Evolutionary conservation across 2,797 vertebrate genomes (phyloP).

Genomic region (Lacerta bilineata): DNA sequence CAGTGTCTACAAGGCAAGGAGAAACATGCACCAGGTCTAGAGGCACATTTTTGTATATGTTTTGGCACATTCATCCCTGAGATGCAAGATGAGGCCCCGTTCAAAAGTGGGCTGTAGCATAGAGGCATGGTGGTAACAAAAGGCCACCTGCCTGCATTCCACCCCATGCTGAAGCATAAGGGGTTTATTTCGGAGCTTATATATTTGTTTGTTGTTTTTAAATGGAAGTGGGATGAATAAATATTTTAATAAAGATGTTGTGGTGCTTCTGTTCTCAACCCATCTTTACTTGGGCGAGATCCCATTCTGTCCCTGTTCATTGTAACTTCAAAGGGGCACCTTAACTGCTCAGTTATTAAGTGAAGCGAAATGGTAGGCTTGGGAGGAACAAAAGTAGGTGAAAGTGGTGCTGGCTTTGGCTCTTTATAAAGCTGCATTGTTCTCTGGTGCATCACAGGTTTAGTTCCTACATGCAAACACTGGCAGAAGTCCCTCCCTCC

Average conservation of each 20-base stretch:
- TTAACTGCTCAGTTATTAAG: slow-evolving; percentile 40
- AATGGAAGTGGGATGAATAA: background rate
- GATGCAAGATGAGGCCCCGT: background rate
- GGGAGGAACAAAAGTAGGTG: slow-evolving; percentile 20
- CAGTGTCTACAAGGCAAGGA: background rate
- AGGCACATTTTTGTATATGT: background rate
- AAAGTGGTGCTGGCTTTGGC: slow-evolving; percentile 15
- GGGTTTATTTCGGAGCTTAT: background rate
- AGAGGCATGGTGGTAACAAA: background rate
- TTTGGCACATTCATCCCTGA: background rate
- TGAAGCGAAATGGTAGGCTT: slow-evolving; percentile 35
- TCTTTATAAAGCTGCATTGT: slow-evolving; percentile 53
- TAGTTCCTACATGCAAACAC: slow-evolving; percentile 37
- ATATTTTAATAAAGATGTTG: background rate
- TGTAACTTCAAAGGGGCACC: slow-evolving; percentile 24
- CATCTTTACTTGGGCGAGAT: background rate
- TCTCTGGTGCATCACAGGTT: slow-evolving; percentile 36
- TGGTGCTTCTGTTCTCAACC: background rate
- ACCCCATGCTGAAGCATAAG: background rate
- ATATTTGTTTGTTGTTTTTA: background rate
- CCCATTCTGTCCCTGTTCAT: slow-evolving; percentile 42
- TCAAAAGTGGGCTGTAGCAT: background rate
- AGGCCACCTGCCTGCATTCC: background rate
- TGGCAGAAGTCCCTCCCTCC: background rate
- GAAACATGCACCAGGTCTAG: background rate